Evolutionary conservation across 2,888 invertebrate species (phyloP).

Genomic region (Halictus quadricinctus): DNA sequence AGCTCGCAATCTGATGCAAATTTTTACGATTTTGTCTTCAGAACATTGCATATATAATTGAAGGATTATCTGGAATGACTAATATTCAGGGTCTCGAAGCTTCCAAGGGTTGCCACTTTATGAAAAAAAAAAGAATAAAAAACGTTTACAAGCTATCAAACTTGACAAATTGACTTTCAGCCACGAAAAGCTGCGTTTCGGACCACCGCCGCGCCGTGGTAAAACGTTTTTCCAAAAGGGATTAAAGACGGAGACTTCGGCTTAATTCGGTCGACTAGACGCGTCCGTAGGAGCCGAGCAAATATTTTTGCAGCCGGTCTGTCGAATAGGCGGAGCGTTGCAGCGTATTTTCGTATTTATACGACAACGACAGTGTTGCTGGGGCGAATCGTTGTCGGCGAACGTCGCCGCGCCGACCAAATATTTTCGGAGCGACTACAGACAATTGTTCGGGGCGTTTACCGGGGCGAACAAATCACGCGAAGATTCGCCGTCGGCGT

Average conservation of each 20-base stretch:
- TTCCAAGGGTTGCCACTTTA: not conserved
- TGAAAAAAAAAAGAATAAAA: not conserved
- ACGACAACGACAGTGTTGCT: not conserved
- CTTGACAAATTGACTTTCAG: constrained; percentile 3
- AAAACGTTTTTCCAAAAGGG: not conserved
- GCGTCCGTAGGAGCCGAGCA: not conserved
- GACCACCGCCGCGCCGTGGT: not conserved
- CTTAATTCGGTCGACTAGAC: not conserved
- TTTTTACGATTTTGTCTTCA: too few species aligned
- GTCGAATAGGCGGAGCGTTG: not conserved
- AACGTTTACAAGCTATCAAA: not conserved
- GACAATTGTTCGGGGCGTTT: constrained; percentile 31
- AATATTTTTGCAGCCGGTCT: constrained; percentile 9
- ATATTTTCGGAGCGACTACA: constrained; percentile 29
- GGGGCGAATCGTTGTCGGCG: not conserved
- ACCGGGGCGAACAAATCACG: constrained; percentile 51
- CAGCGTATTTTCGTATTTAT: constrained; percentile 6
- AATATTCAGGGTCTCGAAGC: not conserved
- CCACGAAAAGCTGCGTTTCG: not conserved
- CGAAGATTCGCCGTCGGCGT: constrained; percentile 33
- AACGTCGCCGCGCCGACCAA: constrained; percentile 19
- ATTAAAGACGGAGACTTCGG: not conserved
- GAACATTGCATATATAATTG: not conserved
- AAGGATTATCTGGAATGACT: not conserved
- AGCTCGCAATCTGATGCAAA: too few species aligned